Percentiles rank a stretch among this genome's conserved stretches.
phyloP scores from a whole-genome alignment of 2,113 vertebrate genomes.

The Hippopotamus amphibius region DNA sequence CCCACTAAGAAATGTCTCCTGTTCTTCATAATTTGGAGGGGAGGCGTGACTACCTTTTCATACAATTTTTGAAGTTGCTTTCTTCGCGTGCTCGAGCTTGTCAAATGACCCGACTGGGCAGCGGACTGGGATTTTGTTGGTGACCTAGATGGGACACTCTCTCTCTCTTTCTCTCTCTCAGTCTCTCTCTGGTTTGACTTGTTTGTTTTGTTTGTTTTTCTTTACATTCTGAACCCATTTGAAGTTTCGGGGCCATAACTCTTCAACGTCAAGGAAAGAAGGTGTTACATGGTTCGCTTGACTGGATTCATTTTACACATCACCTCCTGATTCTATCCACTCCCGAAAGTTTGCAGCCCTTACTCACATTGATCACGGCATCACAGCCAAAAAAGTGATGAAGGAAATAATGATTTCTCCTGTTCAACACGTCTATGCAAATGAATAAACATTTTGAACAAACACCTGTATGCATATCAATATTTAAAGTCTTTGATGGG shows the following conservation, averaged over 20 bases:
- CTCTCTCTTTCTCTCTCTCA: neutral
- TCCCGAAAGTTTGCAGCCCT: neutral
- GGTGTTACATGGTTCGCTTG: neutral
- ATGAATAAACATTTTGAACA: neutral
- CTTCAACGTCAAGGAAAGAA: neutral
- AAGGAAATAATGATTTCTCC: neutral
- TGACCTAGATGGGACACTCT: neutral
- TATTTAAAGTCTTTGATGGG: neutral
- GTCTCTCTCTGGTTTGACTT: neutral
- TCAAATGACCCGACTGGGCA: neutral
- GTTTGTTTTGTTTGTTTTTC: neutral
- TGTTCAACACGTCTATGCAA: neutral
- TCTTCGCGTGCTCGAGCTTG: neutral
- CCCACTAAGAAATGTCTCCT: neutral
- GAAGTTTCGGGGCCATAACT: neutral
- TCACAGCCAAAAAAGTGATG: neutral
- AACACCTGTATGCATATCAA: neutral
- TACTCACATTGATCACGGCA: neutral
- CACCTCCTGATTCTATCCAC: neutral
- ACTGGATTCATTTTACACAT: neutral
- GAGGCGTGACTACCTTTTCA: neutral
- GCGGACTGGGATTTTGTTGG: neutral
- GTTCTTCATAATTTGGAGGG: neutral
- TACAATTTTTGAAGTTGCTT: neutral
- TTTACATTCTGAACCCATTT: neutral